Evolutionary conservation across 2,113 vertebrate genomes (phyloP).

Genomic region (Chiloscyllium plagiosum): DNA sequence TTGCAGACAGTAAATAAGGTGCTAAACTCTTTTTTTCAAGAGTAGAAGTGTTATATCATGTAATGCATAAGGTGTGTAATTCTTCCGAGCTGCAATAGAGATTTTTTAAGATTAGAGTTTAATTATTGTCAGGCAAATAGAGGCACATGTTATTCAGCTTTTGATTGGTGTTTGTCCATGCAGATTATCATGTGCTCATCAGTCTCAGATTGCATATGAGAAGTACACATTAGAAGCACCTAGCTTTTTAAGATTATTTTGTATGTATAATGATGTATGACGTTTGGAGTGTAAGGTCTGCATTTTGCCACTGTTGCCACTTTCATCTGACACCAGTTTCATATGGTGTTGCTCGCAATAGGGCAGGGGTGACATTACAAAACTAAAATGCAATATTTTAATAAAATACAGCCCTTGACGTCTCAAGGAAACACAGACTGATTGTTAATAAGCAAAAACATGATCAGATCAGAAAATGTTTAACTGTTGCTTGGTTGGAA

Average conservation of each 20-base stretch:
- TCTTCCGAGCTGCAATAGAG: not conserved
- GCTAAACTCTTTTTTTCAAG: not conserved
- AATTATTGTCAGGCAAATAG: not conserved
- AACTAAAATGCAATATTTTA: not conserved
- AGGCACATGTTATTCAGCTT: conserved; percentile 16
- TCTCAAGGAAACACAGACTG: not conserved
- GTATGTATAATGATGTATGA: not conserved
- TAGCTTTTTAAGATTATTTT: not conserved
- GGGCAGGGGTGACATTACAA: not conserved
- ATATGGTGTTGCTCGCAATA: not conserved
- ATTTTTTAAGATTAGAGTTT: not conserved
- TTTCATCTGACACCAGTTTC: not conserved
- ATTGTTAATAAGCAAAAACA: not conserved
- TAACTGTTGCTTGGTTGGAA: not conserved
- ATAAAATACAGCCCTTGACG: not conserved
- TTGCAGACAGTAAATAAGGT: not conserved
- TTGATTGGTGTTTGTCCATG: conserved; percentile 1
- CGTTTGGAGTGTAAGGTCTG: not conserved
- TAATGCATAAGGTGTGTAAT: not conserved
- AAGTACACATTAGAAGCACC: not conserved
- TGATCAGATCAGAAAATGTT: not conserved
- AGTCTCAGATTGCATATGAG: not conserved
- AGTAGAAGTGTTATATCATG: not conserved
- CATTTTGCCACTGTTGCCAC: not conserved
- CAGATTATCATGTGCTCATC: conserved; percentile 1